phyloP scores from a whole-genome alignment of 2,888 invertebrate species.

The Scaptomyza cyrtandrae region DNA sequence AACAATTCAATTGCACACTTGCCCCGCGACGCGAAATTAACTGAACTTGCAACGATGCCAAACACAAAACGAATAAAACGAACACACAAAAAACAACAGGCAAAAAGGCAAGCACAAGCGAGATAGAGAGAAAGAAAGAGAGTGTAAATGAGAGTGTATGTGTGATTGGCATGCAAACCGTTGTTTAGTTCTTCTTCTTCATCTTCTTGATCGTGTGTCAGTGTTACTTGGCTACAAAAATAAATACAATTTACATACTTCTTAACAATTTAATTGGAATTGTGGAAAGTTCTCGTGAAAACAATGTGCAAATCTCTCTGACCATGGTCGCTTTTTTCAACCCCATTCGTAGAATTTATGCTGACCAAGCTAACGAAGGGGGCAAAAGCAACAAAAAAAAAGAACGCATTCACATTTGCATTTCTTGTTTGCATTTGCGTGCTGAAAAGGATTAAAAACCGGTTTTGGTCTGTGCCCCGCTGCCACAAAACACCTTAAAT shows the following conservation, averaged over 20 bases:
- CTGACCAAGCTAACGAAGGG: conserved; percentile 45
- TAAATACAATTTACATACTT: conserved; percentile 14
- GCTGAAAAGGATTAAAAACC: conserved; percentile 74
- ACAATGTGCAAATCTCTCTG: conserved; percentile 4
- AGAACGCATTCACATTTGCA: conserved; percentile 31
- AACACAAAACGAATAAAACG: conserved; percentile 55
- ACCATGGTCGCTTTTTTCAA: conserved; percentile 40
- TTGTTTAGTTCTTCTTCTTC: conserved; percentile 10
- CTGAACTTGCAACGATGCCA: conserved; percentile 50
- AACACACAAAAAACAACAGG: conserved; percentile 38
- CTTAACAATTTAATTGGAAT: conserved; percentile 33
- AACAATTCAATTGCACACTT: conserved; percentile 40
- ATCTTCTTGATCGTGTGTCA: conserved; percentile 37
- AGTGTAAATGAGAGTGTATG: conserved; percentile 10
- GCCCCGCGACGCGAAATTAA: conserved; percentile 34
- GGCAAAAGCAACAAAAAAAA: conserved; percentile 3
- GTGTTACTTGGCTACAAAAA: conserved; percentile 24
- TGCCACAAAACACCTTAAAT: conserved; percentile 58
- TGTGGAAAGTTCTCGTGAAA: conserved; percentile 23
- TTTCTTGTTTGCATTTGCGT: conserved; percentile 54
- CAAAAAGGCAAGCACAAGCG: conserved; percentile 25
- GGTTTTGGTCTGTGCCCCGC: conserved; percentile 45
- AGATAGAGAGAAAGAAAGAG: conserved; percentile 3
- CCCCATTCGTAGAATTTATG: conserved; percentile 38
- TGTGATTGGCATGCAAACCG: conserved; percentile 49